Conservation (phyloP, 2,113 vertebrate genomes). For the Jacana jacana region DNA sequence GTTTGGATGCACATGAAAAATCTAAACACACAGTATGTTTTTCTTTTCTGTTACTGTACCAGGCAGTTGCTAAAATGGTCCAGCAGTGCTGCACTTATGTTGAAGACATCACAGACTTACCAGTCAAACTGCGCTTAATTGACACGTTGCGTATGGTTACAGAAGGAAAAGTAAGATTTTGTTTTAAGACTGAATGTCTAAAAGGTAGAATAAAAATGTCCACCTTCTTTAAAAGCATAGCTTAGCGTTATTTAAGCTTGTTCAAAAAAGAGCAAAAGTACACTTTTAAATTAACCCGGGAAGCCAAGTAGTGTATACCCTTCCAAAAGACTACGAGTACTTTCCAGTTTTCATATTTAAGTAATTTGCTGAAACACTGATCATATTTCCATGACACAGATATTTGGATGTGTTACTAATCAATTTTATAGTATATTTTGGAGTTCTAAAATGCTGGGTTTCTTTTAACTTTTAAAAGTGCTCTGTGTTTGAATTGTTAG, state of each 20-base stretch:
- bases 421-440: background rate
- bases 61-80: slow-evolving; percentile 99
- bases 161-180: slow-evolving; percentile 90
- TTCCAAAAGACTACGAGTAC: background rate
- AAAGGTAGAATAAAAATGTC: slow-evolving; percentile 23
- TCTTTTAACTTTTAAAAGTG: background rate
- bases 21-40: background rate
- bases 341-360: background rate
- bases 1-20: background rate
- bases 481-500: background rate
- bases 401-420: background rate
- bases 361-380: background rate
- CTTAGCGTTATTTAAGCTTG: background rate
- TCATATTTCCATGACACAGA: background rate
- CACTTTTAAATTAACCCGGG: background rate
- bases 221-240: background rate
- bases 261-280: background rate
- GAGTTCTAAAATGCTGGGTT: background rate
- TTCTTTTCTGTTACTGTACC: slow-evolving; percentile 12
- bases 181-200: slow-evolving; percentile 9
- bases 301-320: background rate
- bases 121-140: slow-evolving; percentile 92
- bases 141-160: slow-evolving; percentile 96
- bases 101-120: slow-evolving; percentile 87
- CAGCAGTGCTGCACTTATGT: slow-evolving; percentile 97